These are phyloP conservation scores for Hesperophylax magnus DNA, from an alignment of 1,140 invertebrate genomes.

Conservation along the genomic window DNA sequence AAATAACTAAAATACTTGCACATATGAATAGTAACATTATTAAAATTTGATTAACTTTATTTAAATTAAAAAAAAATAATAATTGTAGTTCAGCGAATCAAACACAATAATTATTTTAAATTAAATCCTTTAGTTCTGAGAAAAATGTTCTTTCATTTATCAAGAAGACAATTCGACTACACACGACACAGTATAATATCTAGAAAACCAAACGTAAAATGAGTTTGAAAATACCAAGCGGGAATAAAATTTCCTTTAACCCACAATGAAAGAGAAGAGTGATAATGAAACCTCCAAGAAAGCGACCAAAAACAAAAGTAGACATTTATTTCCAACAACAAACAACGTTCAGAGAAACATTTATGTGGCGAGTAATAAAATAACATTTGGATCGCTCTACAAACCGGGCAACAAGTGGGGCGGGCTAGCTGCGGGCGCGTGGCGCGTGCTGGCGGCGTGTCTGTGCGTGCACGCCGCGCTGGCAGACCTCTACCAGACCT, in stretches of 20 bases:
- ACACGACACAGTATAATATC: too few species aligned
- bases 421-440: background rate
- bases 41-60: too few species aligned
- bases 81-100: too few species aligned
- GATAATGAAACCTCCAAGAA: background rate
- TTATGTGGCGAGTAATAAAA: conserved; percentile 4
- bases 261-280: conserved; percentile 4
- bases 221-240: background rate
- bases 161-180: too few species aligned
- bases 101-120: too few species aligned
- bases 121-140: too few species aligned
- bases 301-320: background rate
- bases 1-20: too few species aligned
- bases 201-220: background rate
- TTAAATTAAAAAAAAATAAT: too few species aligned
- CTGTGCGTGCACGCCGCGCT: background rate
- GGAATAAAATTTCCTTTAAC: background rate
- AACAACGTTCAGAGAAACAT: background rate
- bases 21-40: too few species aligned
- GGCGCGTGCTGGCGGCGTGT: background rate
- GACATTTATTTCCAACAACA: background rate
- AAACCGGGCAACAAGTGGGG: background rate
- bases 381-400: background rate
- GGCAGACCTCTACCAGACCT: conserved; percentile 41
- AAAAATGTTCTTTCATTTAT: too few species aligned